phyloP scores from a whole-genome alignment of 1,140 invertebrate genomes.

The Papilio aristodemus region DNA sequence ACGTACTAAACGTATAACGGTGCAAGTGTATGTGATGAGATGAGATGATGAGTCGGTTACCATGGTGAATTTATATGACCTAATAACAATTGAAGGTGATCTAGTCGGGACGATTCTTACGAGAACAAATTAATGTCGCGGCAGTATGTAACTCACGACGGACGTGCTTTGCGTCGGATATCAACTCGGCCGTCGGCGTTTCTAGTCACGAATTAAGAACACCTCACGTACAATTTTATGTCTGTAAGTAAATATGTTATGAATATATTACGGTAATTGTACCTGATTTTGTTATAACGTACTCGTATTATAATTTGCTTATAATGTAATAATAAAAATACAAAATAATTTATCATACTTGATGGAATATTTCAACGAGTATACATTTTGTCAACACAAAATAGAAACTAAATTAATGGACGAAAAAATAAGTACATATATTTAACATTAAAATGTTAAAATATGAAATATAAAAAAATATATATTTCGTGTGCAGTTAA shows the following conservation, averaged over 20 bases:
- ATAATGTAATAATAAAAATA: background rate
- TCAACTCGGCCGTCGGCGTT: constrained; percentile 47
- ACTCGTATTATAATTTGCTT: background rate
- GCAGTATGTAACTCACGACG: constrained; percentile 44
- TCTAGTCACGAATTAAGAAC: constrained; percentile 56
- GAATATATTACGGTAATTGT: constrained; percentile 32
- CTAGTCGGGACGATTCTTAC: constrained; percentile 39
- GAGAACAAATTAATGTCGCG: constrained; percentile 50
- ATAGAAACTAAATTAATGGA: too few species aligned
- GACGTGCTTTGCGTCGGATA: constrained; percentile 53
- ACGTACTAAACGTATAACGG: background rate
- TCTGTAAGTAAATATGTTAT: constrained; percentile 36
- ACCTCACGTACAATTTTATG: constrained; percentile 55
- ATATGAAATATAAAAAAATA: too few species aligned
- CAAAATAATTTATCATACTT: too few species aligned
- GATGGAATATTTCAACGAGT: too few species aligned
- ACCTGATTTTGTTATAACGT: background rate
- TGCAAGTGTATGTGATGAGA: background rate
- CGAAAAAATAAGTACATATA: too few species aligned
- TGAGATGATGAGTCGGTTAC: constrained; percentile 4
- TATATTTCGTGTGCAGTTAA: too few species aligned
- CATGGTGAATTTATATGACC: constrained; percentile 39
- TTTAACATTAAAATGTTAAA: too few species aligned
- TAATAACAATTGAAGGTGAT: constrained; percentile 34
- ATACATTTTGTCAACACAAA: too few species aligned